phyloP scores from a whole-genome alignment of 1,140 invertebrate genomes.

The Ceratoteleas bidentatus region DNA sequence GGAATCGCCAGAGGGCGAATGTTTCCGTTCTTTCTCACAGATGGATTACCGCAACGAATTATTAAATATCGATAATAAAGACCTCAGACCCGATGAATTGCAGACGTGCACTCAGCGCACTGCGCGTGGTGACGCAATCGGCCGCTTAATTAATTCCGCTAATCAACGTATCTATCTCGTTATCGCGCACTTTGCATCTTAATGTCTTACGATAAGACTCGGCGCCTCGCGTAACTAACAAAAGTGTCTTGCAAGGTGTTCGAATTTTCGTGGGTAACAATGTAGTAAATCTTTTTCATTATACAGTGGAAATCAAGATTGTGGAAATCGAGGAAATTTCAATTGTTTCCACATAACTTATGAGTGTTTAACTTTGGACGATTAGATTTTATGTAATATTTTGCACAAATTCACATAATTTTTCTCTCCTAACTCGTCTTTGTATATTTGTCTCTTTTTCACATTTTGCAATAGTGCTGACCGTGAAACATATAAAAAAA shows the following conservation, averaged over 20 bases:
- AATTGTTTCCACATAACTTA: too few species aligned
- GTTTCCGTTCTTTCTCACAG: slow-evolving; percentile 59
- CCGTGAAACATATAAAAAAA: too few species aligned
- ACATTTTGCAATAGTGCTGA: too few species aligned
- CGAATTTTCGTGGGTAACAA: too few species aligned
- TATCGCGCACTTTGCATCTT: slow-evolving; percentile 27
- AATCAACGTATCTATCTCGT: slow-evolving; percentile 40
- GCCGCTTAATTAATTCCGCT: slow-evolving; percentile 36
- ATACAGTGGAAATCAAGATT: too few species aligned
- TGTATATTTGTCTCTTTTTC: too few species aligned
- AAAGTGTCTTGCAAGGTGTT: background rate
- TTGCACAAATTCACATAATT: too few species aligned
- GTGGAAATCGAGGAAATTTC: too few species aligned
- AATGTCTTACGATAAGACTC: slow-evolving; percentile 15
- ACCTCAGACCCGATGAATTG: slow-evolving; percentile 41
- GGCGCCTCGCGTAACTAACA: background rate
- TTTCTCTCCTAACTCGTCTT: too few species aligned
- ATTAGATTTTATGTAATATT: too few species aligned
- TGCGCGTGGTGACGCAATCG: slow-evolving; percentile 16
- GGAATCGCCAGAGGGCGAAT: slow-evolving; percentile 56
- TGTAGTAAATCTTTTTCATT: too few species aligned
- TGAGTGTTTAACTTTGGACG: too few species aligned
- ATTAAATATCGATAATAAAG: slow-evolving; percentile 65
- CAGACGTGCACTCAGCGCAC: slow-evolving; percentile 28
- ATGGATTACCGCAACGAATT: slow-evolving; percentile 58